phyloP scores from a whole-genome alignment of 2,888 invertebrate species.

The Hartigia nigra region DNA sequence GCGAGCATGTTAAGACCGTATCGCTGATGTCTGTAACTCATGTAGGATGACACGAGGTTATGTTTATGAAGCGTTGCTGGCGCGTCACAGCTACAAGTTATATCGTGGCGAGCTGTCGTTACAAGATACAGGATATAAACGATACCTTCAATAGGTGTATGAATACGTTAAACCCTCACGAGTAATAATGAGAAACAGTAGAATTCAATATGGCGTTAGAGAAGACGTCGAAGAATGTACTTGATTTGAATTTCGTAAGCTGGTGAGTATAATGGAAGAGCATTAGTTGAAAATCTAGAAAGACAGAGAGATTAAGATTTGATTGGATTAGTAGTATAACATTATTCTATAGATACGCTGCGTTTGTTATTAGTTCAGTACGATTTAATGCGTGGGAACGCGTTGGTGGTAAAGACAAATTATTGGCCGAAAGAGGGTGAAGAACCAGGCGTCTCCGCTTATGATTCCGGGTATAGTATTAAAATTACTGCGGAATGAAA shows the following conservation, averaged over 20 bases:
- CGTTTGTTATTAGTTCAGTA: background rate
- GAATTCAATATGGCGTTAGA: background rate
- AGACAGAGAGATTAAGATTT: background rate
- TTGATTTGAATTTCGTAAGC: background rate
- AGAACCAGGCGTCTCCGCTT: constrained; percentile 18
- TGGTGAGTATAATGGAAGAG: background rate
- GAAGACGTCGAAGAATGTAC: background rate
- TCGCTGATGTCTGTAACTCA: constrained; percentile 17
- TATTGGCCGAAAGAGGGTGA: background rate
- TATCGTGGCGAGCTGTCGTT: constrained; percentile 36
- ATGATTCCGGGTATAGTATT: constrained; percentile 61
- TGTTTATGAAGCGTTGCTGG: constrained; percentile 51
- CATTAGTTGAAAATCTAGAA: background rate
- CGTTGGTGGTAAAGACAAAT: background rate
- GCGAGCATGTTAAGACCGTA: constrained; percentile 17
- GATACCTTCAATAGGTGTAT: constrained; percentile 38
- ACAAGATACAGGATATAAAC: constrained; percentile 37
- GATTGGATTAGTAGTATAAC: background rate
- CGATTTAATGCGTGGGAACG: constrained; percentile 9
- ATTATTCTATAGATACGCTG: background rate
- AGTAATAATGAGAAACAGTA: background rate
- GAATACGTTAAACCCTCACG: constrained; percentile 33
- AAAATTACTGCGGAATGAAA: constrained; percentile 60
- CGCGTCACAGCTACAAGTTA: constrained; percentile 39
- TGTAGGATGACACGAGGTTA: constrained; percentile 43